A percentile compares a stretch with the other conserved stretches of the same genome.
Evolutionary conservation across 2,888 invertebrate genomes (phyloP).

Genomic region (Rhagium mordax): DNA sequence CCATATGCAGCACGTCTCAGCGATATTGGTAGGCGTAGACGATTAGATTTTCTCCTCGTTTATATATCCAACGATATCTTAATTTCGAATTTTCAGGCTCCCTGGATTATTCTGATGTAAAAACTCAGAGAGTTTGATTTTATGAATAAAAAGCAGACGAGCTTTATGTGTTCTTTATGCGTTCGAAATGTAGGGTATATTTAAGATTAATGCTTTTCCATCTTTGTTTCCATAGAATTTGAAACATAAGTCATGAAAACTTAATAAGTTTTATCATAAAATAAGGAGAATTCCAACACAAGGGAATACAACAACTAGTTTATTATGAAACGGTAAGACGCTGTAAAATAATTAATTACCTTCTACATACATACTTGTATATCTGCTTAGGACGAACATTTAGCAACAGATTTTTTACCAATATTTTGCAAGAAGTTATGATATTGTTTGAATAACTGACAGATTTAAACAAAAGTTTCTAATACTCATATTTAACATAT

Average conservation of each 20-base stretch:
- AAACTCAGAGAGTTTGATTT: background rate
- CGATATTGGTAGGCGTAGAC: constrained; percentile 30
- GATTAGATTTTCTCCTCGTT: constrained; percentile 39
- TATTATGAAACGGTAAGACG: background rate
- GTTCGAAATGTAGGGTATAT: background rate
- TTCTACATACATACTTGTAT: too few relatives aligned
- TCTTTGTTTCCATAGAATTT: background rate
- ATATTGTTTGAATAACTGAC: too few relatives aligned
- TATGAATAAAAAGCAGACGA: background rate
- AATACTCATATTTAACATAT: too few relatives aligned
- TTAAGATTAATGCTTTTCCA: background rate
- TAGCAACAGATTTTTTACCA: too few relatives aligned
- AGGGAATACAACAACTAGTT: background rate
- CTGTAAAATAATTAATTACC: background rate
- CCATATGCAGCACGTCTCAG: constrained; percentile 54
- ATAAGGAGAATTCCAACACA: background rate
- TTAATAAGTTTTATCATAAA: background rate
- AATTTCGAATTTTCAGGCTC: background rate
- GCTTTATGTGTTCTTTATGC: background rate
- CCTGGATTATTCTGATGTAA: background rate
- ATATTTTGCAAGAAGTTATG: too few relatives aligned
- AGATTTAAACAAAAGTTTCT: too few relatives aligned
- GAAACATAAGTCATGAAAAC: background rate
- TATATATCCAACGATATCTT: constrained; percentile 30
- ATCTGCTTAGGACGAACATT: too few relatives aligned